Evolutionary conservation across 2,797 vertebrate species (phyloP).

Genomic region (Pipistrellus pipistrellus): DNA sequence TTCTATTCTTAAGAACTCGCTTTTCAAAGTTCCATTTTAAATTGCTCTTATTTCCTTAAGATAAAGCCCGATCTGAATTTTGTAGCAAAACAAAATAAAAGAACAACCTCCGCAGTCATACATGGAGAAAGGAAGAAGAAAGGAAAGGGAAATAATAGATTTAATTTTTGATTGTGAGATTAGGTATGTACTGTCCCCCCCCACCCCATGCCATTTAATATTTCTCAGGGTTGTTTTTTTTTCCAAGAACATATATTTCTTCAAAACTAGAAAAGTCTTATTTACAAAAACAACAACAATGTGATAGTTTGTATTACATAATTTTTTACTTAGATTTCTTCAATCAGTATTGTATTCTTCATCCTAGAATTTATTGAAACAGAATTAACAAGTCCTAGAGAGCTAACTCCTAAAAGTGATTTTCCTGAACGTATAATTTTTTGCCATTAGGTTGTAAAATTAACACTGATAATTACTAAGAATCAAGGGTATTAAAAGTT

Average conservation of each 20-base stretch:
- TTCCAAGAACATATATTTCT: not conserved
- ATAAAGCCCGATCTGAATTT: constrained; percentile 11
- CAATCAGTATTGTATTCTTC: constrained; percentile 46
- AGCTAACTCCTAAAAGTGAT: constrained; percentile 17
- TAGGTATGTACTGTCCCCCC: not conserved
- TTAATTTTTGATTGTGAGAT: not conserved
- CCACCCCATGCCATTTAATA: not conserved
- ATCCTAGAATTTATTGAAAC: constrained; percentile 28
- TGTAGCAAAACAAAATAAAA: constrained; percentile 46
- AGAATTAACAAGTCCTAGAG: not conserved
- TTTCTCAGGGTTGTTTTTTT: not conserved
- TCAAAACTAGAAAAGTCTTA: constrained; percentile 16
- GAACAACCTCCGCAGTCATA: not conserved
- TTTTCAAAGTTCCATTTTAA: no score
- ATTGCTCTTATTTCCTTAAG: not conserved
- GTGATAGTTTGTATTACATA: constrained; percentile 2
- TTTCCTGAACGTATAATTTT: constrained; percentile 32
- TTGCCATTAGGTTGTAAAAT: constrained; percentile 66
- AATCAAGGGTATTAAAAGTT: constrained; percentile 22
- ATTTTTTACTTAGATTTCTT: constrained; percentile 34
- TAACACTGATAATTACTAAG: constrained; percentile 52
- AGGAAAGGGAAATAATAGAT: not conserved
- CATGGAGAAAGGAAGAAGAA: not conserved
- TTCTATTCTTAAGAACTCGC: no score
- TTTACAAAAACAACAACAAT: not conserved